Evolutionary conservation across 2,797 vertebrate species (phyloP).

Genomic region (Semotilus atromaculatus): DNA sequence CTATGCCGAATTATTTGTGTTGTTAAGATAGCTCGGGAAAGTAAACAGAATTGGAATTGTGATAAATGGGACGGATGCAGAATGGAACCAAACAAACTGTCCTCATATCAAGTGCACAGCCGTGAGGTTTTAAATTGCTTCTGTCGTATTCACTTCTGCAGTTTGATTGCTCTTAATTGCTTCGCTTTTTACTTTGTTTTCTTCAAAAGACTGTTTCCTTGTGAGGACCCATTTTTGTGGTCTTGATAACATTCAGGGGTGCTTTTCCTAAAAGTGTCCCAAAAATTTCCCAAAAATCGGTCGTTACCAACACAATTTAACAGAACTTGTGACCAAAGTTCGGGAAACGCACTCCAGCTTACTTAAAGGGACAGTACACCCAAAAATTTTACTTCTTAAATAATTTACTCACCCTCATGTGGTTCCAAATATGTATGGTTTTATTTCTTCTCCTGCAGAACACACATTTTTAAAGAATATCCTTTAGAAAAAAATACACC

Average conservation of each 20-base stretch:
- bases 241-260: background rate
- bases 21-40: slow-evolving; percentile 65
- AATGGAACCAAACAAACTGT: slow-evolving; percentile 67
- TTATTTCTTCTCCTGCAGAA: too few relatives aligned
- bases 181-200: background rate
- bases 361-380: background rate
- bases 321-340: background rate
- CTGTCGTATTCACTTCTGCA: slow-evolving; percentile 57
- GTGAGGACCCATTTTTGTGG: background rate
- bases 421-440: background rate
- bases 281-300: too few relatives aligned
- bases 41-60: slow-evolving; percentile 73
- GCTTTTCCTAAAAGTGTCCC: background rate
- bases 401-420: background rate
- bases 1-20: slow-evolving; percentile 63
- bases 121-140: slow-evolving; percentile 75
- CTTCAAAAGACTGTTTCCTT: background rate
- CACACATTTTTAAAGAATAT: too few relatives aligned
- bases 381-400: too few relatives aligned
- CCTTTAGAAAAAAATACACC: too few relatives aligned
- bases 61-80: slow-evolving; percentile 66
- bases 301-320: too few relatives aligned
- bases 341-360: background rate
- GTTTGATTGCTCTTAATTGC: slow-evolving; percentile 8
- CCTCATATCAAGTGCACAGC: slow-evolving; percentile 69